Evolutionary conservation across 1,140 invertebrate species (phyloP), one percentile per base, ranked within the genome.

Genomic region (Trachymyrmex septentrionalis): DNA sequence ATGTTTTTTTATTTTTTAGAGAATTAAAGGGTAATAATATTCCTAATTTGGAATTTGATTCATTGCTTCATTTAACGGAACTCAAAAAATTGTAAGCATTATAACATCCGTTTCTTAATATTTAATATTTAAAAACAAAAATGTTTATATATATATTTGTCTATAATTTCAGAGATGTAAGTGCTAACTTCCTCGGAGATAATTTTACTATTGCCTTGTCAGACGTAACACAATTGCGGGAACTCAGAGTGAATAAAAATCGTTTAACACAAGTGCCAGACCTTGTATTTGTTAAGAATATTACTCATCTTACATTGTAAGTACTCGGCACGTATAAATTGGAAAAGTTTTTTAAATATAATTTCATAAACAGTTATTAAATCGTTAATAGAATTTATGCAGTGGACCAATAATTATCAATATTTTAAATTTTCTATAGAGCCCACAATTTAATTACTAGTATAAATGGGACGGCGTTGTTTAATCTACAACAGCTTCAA

Each of bases 401-500:
- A 12, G 2, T 78, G 3, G 4, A 38, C 6, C 10, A 6, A 53
- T 0, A 21, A 69, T 77, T 78, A 50, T 64, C 2, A 66, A 34
- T 27, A 72, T 55, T 61, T 9, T 38, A 44, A 61, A 44, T 77
- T 66, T 88, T 66, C 85, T 85, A 48, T 91, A 96, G 89, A 89
- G 94, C 97, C 86, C 96, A 97, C 89, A 98, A 98, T 94, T 95
- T 94, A 63, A 97, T 98, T 90, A 93, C 91, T 57, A 93, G 92
- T 59, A 96, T 97, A 86, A 96, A 96, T 84, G 94, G 95, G 38
- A 95, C 94, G 12, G 96, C 96, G 34, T 96, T 98, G 90, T 93
- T 96, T 1, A 94, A 95, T 48, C 96, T 98, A 71, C 95, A 96
- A 0, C 94, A 95, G 30, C 94, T 98, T 0, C 95, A 96, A 87